phyloP scores from a whole-genome alignment of 2,113 vertebrate species.

The Nothoprocta perdicaria region DNA sequence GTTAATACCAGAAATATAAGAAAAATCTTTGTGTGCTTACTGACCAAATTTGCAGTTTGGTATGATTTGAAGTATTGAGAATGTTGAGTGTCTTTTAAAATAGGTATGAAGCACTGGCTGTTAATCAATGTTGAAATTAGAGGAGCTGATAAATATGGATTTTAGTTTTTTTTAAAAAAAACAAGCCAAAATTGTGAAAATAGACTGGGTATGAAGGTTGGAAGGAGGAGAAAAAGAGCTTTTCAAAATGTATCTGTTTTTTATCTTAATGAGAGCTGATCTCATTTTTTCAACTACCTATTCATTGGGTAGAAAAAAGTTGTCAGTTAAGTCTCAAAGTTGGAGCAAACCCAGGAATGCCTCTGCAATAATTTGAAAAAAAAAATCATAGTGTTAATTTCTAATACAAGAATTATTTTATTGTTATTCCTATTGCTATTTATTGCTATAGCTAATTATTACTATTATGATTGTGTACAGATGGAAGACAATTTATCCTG shows the following conservation, averaged over 20 bases:
- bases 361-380: neutral
- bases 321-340: neutral
- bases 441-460: too few species aligned
- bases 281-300: rapidly evolving
- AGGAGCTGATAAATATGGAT: neutral
- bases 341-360: neutral
- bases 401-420: neutral
- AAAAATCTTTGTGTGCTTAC: conserved; percentile 20
- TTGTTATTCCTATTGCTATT: neutral
- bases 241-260: neutral
- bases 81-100: neutral
- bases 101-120: neutral
- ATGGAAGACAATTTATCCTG: neutral
- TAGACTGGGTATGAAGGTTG: neutral
- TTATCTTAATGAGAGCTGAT: neutral
- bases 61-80: neutral
- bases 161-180: neutral
- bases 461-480: rapidly evolving
- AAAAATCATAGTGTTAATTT: neutral
- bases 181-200: neutral
- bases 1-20: conserved; percentile 5
- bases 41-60: neutral
- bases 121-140: neutral
- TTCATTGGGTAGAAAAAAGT: neutral
- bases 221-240: neutral